phyloP scores from a whole-genome alignment of 2,888 invertebrate genomes.

The Drosophila conformis region DNA sequence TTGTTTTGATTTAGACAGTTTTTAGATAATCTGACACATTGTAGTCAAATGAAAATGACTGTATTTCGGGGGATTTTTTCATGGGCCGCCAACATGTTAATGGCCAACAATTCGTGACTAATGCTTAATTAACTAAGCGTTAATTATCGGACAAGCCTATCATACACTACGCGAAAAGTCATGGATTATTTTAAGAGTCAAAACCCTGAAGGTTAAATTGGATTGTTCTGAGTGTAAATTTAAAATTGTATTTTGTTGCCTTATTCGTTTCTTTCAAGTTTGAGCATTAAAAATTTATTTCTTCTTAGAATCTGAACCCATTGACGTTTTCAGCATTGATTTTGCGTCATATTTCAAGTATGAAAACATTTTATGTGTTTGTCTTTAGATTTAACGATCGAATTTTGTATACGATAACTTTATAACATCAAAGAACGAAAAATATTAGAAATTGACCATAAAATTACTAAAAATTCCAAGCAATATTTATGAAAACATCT shows the following conservation, averaged over 20 bases:
- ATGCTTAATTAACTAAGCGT: not conserved
- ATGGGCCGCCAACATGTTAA: constrained; percentile 2
- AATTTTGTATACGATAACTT: not conserved
- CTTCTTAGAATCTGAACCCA: not conserved
- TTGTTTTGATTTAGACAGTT: not conserved
- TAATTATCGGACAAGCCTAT: constrained; percentile 1
- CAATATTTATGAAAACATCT: not conserved
- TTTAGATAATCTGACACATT: not conserved
- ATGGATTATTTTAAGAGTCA: not conserved
- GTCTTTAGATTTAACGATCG: not conserved
- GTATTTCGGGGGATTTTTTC: not conserved
- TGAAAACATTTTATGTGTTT: not conserved
- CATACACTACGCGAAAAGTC: not conserved
- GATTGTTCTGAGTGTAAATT: not conserved
- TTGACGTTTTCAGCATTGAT: not conserved
- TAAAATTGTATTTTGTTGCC: not conserved
- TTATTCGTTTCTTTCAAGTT: not conserved
- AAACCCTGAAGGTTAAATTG: not conserved
- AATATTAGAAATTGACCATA: not conserved
- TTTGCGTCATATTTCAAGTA: not conserved
- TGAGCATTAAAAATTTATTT: not conserved
- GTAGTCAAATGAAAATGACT: not conserved
- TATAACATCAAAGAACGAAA: constrained; percentile 5
- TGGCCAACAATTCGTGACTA: not conserved
- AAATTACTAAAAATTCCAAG: not conserved